Base-by-base conservation (phyloP, 2,888 invertebrate species). In the Mantis religiosa region DNA sequence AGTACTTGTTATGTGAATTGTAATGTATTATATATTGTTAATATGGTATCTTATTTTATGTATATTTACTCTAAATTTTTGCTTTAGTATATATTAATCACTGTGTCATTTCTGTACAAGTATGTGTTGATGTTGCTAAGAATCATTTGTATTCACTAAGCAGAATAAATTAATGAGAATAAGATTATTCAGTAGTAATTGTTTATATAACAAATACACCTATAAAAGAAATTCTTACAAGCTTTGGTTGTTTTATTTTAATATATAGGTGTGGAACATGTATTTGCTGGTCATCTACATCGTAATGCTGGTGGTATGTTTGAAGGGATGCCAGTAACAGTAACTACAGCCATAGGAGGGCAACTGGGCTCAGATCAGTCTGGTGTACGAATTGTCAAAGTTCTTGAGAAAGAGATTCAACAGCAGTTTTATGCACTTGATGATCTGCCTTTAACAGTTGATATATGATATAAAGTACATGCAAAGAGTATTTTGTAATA, bases 261-360 rank as follows among this genome's bases (percentile, higher is more conserved):
- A 85, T 88, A 90, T 90, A n/a, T 89, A 93, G 94, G 94, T 82
- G 93, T 94, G 25, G 91, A 92, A 14, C 92, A 92, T 87, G 92
- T 94, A 71, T 94, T 94, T 91, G 93, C 93, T 91, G 94, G 94
- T 3, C 94, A 94, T 91, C 93, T 93, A 90, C 94, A 94, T 91
- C 92, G 92, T 41, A 94, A 94, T 91, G 93, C 92, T 9, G 93
- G 93, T 25, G 94, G 93, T 20, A 91, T 91, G 54, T 93, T 93
- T 90, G 92, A 92, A 87, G 91, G 92, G 83, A 90, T 94, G 90
- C 93, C 93, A 91, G 90, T 93, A 87, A 92, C 94, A 20, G 93
- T 93, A 8, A 94, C 94, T 9, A 93, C 93, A 28, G 94, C 94
- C 2, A 92, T 94, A 82, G 94, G 94, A 47, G 93, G 92, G 28